These are phyloP conservation scores for Corythaixoides concolor DNA, from an alignment of 2,113 vertebrate species.

Conservation along the genomic window DNA sequence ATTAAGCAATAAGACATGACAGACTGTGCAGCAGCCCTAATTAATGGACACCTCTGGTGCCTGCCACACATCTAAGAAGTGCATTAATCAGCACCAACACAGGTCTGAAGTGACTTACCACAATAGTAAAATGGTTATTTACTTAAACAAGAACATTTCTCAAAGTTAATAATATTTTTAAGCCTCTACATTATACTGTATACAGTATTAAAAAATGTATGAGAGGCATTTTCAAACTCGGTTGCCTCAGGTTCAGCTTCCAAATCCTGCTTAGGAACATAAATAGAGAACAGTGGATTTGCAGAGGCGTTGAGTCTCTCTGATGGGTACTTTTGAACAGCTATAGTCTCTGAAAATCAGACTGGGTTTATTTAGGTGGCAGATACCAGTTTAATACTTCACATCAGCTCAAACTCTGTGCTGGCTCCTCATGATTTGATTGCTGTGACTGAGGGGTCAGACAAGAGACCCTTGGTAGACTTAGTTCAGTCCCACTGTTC, in stretches of 20 bases:
- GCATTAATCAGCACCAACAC: conserved; percentile 49
- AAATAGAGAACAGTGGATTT: not conserved
- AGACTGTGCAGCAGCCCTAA: conserved; percentile 58
- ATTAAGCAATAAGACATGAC: conserved; percentile 67
- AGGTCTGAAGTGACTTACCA: conserved; percentile 28
- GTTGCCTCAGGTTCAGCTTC: not conserved
- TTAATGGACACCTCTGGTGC: conserved; percentile 63
- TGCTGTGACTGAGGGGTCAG: not conserved
- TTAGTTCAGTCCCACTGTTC: not conserved
- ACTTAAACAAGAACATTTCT: conserved; percentile 31
- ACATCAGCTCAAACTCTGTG: not conserved
- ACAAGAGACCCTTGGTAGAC: not conserved
- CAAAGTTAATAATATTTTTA: not conserved
- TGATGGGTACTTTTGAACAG: not conserved
- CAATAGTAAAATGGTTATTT: conserved; percentile 55
- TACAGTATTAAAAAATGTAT: not conserved
- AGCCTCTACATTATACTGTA: not conserved
- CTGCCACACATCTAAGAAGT: conserved; percentile 49
- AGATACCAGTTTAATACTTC: not conserved
- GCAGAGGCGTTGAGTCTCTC: not conserved
- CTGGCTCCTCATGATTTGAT: not conserved
- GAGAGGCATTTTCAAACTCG: not conserved
- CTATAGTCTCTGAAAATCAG: not conserved
- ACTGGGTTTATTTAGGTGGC: not conserved
- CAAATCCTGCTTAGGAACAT: not conserved